Conservation (phyloP, 2,888 invertebrate genomes). For the Erebia aethiops region DNA sequence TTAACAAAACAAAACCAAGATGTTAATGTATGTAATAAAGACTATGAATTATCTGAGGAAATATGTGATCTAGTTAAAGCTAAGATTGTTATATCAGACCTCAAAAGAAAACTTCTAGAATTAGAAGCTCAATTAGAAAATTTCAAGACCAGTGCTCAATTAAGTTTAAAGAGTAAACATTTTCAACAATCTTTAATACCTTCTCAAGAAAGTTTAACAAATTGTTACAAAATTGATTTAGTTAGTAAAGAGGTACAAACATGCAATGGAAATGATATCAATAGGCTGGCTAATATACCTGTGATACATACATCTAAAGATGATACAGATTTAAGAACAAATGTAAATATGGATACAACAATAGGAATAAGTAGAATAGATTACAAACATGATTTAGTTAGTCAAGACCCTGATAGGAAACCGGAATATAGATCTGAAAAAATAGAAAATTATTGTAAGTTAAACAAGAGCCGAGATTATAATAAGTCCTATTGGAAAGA, state of each 20-base stretch:
- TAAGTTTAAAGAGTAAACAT: constrained; percentile 65
- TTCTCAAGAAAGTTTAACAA: constrained; percentile 49
- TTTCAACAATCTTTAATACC: constrained; percentile 58
- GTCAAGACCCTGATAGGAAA: constrained; percentile 56
- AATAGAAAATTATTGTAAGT: constrained; percentile 80
- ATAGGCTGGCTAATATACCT: constrained; percentile 65
- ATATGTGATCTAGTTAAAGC: constrained; percentile 69
- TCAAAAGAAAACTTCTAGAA: constrained; percentile 66
- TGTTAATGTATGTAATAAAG: constrained; percentile 49
- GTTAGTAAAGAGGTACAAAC: constrained; percentile 67
- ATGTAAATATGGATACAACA: constrained; percentile 66
- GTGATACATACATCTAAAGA: constrained; percentile 74
- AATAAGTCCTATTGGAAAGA: constrained; percentile 59
- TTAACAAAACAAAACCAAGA: constrained; percentile 55
- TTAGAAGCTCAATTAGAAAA: constrained; percentile 71
- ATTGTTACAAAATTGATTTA: constrained; percentile 55
- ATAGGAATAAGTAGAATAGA: constrained; percentile 70
- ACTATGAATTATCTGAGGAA: constrained; percentile 65
- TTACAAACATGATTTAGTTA: constrained; percentile 58
- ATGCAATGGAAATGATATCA: constrained; percentile 53
- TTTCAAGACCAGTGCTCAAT: constrained; percentile 64
- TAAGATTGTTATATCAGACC: constrained; percentile 63
- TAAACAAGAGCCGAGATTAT: constrained; percentile 78
- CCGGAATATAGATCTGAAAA: constrained; percentile 75
- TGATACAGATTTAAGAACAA: constrained; percentile 66